Base-by-base conservation (phyloP, 2,888 invertebrate genomes). In the Lamellibrachia columna region DNA sequence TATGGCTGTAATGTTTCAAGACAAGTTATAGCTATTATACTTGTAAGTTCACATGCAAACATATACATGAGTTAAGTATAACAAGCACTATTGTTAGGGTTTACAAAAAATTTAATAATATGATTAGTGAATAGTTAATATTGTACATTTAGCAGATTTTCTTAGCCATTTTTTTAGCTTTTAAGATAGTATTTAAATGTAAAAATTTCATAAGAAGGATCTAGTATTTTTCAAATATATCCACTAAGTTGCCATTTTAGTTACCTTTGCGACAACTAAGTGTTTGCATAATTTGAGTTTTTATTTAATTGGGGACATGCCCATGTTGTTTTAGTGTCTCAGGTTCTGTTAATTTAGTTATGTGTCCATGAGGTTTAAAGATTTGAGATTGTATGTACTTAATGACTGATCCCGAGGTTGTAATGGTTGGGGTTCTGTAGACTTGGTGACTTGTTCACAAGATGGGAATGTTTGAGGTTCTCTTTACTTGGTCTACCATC, bases 401-500 rank as follows among this genome's bases (percentile, higher is more conserved):
- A 1, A 40, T 40, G 40, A 40, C 40, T 40, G 40, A 40, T 40
- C 40, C 40, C 40, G 40, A 40, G 40, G 40, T 40, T 40, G 55
- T 55, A 9, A 3, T 55, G 7, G 2, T 55, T 9, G 40, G 9
- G 3, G 7, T 55, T 55, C 9, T 3, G 55, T 55, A 9, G 7
- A 55, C 55, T 55, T 55, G 55, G 55, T 55, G 4, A 55, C 9
- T 7, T 55, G 55, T 55, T 6, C 9, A 9, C 9, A 55, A 9
- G 7, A 7, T 3, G 55, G 9, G 55, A 9, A 55, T 7, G 40
- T 9, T 7, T 55, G 3, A 55, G 7, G 55, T 55, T 9, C 7
- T 55, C 55, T 95, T 55, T 55, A 55, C 55, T 9, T 55, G 55
- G 55, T 55, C 55, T 9, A 55, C 55, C 40, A 40, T 40, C 40